Evolutionary conservation across 2,797 vertebrate genomes (phyloP).

Genomic region (Hypotaenidia philippensis): DNA sequence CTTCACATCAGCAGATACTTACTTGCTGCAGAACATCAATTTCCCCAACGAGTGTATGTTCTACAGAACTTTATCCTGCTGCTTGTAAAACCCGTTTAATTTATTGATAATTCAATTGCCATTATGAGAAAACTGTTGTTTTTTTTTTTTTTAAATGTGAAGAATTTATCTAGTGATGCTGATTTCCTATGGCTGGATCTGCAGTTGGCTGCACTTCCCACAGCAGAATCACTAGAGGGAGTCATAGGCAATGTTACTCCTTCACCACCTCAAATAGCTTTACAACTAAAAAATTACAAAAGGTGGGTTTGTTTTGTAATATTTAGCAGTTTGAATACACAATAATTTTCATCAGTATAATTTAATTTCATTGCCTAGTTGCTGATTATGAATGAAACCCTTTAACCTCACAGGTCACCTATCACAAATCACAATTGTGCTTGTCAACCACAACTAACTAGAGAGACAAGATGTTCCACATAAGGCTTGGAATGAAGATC

Average conservation of each 20-base stretch:
- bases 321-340: not conserved
- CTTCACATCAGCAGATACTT: not conserved
- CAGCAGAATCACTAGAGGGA: constrained; percentile 55
- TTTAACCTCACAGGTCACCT: not conserved
- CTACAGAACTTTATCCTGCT: not conserved
- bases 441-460: not conserved
- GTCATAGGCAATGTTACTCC: constrained; percentile 51
- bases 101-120: not conserved
- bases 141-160: not conserved
- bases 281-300: not conserved
- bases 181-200: not conserved
- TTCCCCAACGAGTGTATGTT: not conserved
- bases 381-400: not conserved
- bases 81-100: not conserved
- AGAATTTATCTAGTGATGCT: not conserved
- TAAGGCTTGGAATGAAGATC: not conserved
- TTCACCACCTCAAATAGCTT: not conserved
- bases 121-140: not conserved
- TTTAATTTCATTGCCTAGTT: not conserved
- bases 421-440: not conserved
- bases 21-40: not conserved
- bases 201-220: not conserved
- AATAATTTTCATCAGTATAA: not conserved
- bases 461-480: not conserved
- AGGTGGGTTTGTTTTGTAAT: not conserved